These are phyloP conservation scores for Nerophis ophidion DNA, from an alignment of 2,113 vertebrate genomes.

Conservation along the genomic window DNA sequence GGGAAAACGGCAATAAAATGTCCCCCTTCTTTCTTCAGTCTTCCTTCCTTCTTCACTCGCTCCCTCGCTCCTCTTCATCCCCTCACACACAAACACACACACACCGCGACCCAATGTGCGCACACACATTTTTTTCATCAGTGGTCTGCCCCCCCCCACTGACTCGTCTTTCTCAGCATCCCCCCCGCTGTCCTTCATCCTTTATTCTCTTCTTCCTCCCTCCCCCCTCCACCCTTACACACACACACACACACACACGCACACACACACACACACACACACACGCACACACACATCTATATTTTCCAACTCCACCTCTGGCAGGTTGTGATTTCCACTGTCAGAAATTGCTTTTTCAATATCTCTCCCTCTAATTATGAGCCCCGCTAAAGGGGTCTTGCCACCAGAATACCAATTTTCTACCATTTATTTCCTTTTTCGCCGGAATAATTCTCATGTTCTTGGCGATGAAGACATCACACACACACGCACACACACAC, in stretches of 20 bases:
- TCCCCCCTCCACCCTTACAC: constrained; percentile 5
- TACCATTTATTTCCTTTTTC: constrained; percentile 43
- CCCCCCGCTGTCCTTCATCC: constrained; percentile 68
- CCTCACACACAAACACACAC: constrained; percentile 12
- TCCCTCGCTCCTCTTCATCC: constrained; percentile 49
- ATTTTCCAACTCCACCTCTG: constrained; percentile 73
- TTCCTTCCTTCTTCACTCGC: constrained; percentile 37
- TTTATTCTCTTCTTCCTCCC: constrained; percentile 62
- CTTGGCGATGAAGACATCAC: constrained; percentile 26
- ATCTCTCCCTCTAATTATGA: constrained; percentile 75
- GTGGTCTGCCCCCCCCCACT: constrained; percentile 50
- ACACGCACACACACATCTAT: constrained; percentile 52
- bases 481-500: no score
- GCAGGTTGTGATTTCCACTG: constrained; percentile 76
- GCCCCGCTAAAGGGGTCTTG: constrained; percentile 70
- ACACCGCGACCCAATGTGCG: constrained; percentile 13
- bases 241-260: background rate
- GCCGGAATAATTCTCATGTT: constrained; percentile 42
- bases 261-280: constrained; percentile 10
- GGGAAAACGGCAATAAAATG: constrained; percentile 68
- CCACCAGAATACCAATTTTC: constrained; percentile 74
- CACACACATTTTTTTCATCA: constrained; percentile 41
- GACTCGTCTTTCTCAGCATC: constrained; percentile 66
- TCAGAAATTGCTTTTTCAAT: constrained; percentile 78
- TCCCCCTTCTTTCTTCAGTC: constrained; percentile 53